Evolutionary conservation across 1,140 invertebrate species (phyloP).

Genomic region (Kradibia gibbosae): DNA sequence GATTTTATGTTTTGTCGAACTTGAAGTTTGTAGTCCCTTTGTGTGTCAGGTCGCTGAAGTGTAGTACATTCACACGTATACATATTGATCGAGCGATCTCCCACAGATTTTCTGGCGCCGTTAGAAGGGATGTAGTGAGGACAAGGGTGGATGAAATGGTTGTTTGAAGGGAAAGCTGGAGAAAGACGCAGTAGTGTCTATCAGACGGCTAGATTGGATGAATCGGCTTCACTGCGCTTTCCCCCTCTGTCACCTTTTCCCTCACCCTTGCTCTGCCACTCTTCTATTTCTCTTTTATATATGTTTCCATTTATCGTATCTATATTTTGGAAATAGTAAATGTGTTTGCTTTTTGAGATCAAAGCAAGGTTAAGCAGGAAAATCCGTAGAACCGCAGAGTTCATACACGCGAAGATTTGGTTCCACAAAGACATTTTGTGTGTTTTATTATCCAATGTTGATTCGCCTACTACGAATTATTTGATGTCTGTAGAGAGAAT

Average conservation of each 20-base stretch:
- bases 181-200: conserved; percentile 35
- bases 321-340: background rate
- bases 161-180: conserved; percentile 16
- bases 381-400: conserved; percentile 4
- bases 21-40: background rate
- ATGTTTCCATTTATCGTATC: background rate
- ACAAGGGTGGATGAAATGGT: background rate
- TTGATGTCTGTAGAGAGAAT: background rate
- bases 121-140: background rate
- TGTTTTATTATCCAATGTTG: background rate
- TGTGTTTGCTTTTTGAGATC: background rate
- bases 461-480: background rate
- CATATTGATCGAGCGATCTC: conserved; percentile 48
- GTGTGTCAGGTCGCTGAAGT: background rate
- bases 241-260: background rate
- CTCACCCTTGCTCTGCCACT: background rate
- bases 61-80: conserved; percentile 6
- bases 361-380: conserved; percentile 14
- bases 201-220: conserved; percentile 33
- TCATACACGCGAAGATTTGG: too few relatives aligned
- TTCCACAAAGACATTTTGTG: conserved; percentile 1
- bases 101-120: conserved; percentile 30
- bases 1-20: background rate
- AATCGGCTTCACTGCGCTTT: conserved; percentile 15
- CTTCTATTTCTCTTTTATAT: background rate